phyloP scores from a whole-genome alignment of 2,888 invertebrate genomes.

The Phyllotreta striolata region DNA sequence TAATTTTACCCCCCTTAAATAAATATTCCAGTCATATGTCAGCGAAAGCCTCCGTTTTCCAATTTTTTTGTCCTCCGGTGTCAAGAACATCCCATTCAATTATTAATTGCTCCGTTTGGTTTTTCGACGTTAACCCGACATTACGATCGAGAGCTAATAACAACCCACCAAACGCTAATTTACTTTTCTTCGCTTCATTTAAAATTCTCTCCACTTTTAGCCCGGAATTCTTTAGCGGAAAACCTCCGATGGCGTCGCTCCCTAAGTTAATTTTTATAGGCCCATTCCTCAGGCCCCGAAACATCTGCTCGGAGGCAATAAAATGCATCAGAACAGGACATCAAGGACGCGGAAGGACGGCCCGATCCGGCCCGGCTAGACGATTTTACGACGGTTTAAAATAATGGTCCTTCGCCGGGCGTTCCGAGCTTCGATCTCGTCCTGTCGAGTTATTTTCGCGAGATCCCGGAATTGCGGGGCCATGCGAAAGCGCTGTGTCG shows the following conservation, averaged over 20 bases:
- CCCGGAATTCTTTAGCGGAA: no score
- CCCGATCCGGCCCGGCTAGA: slow-evolving; percentile 10
- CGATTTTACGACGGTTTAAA: slow-evolving; percentile 29
- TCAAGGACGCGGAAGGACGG: slow-evolving; percentile 20
- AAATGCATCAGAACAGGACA: slow-evolving; percentile 27
- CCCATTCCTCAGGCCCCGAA: slow-evolving; percentile 15
- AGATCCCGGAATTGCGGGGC: background rate
- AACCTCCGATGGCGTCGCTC: background rate
- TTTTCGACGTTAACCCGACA: slow-evolving; percentile 10
- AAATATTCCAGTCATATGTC: slow-evolving; percentile 25
- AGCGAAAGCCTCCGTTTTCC: slow-evolving; percentile 12
- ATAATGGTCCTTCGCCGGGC: slow-evolving; percentile 18
- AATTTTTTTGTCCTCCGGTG: slow-evolving; percentile 28
- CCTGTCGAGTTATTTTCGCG: slow-evolving; percentile 18
- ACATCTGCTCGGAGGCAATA: slow-evolving; percentile 23
- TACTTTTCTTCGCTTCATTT: background rate
- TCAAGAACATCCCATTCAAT: slow-evolving; percentile 28
- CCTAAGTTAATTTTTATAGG: slow-evolving; percentile 27
- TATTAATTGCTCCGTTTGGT: slow-evolving; percentile 30
- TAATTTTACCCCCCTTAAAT: slow-evolving; percentile 24
- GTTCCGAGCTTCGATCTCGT: slow-evolving; percentile 10
- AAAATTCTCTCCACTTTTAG: background rate
- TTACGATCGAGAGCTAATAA: slow-evolving; percentile 3
- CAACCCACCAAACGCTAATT: no score
- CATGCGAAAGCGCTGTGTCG: background rate